Evolutionary conservation across 2,888 invertebrate genomes (phyloP), one percentile per base, ranked within the genome.

Genomic region (Disparrhopalites patrizii): DNA sequence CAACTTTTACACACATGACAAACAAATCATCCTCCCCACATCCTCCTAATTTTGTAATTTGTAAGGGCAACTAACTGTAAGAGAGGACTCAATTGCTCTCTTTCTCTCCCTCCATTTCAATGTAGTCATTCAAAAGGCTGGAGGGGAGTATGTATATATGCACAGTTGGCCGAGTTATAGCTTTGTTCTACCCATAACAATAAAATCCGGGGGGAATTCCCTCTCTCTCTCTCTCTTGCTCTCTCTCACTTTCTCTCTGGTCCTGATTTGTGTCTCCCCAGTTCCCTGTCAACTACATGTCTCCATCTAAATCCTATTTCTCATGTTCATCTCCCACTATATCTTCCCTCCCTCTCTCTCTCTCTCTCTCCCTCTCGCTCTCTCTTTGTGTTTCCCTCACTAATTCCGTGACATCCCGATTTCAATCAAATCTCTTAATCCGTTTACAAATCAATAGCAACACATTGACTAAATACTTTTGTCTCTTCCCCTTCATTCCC

Each of bases 21-120:
- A 50, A 61, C 61, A 61, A 61, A 61, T 61, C 61, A 61, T 61
- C 51, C 61, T 51, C 31, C 51, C 50, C 33, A 51, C 50, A 61
- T 61, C 61, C 31, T 61, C 50, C 33, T 61, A 61, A 61, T 61
- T n/a, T 61, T 47, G 61, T 61, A 31, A 33, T 43, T 61, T 47
- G 61, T 47, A 31, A 33, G 50, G 33, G 61, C 50, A 58, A 58
- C 58, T 58, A 38, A n/a, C n/a, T n/a, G n/a, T 38, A 51, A 50
- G 61, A 28, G 61, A 50, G 61, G 50, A 20, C 61, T 61, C 31
- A 38, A 61, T 61, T 50, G 50, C 50, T 36, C 31, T 33, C 33
- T 43, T 13, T 13, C 43, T 43, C 43, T 43, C 20, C 13, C n/a
- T n/a, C n/a, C n/a, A n/a, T n/a, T n/a, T n/a, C n/a, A n/a, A n/a